These are phyloP conservation scores for Melierax canorus DNA, from an alignment of 2,113 vertebrate genomes.

Conservation along the genomic window DNA sequence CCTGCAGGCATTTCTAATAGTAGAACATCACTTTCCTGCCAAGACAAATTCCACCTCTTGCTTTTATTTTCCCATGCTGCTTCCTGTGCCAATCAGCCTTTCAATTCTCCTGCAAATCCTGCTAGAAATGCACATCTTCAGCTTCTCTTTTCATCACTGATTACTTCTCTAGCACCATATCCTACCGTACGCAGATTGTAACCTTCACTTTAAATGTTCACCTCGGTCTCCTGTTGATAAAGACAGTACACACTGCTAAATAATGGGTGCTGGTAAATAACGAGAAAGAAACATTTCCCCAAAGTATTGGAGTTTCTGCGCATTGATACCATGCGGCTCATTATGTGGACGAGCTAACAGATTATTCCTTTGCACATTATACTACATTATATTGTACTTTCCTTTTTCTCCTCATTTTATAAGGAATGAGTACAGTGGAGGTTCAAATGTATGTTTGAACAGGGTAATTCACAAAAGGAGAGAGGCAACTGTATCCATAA, in stretches of 20 bases:
- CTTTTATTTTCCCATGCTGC: constrained; percentile 57
- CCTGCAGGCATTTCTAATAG: constrained; percentile 51
- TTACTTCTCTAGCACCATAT: not conserved
- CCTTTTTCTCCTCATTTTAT: not conserved
- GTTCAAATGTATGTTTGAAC: not conserved
- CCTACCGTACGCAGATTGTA: not conserved
- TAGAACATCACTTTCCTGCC: constrained; percentile 50
- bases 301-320: not conserved
- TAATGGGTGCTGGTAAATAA: not conserved
- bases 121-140: constrained; percentile 5
- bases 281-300: not conserved
- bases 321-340: not conserved
- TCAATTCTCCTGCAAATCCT: constrained; percentile 25
- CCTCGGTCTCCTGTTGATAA: not conserved
- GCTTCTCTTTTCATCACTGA: not conserved
- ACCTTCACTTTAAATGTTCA: not conserved
- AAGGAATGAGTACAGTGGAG: not conserved
- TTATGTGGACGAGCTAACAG: not conserved
- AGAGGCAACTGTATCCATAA: not conserved
- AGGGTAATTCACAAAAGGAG: not conserved
- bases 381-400: not conserved
- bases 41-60: constrained; percentile 60
- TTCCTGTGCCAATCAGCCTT: constrained; percentile 43
- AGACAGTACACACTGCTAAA: not conserved
- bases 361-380: not conserved